phyloP scores from a whole-genome alignment of 1,140 invertebrate species.

The Diploscapter pachys region DNA sequence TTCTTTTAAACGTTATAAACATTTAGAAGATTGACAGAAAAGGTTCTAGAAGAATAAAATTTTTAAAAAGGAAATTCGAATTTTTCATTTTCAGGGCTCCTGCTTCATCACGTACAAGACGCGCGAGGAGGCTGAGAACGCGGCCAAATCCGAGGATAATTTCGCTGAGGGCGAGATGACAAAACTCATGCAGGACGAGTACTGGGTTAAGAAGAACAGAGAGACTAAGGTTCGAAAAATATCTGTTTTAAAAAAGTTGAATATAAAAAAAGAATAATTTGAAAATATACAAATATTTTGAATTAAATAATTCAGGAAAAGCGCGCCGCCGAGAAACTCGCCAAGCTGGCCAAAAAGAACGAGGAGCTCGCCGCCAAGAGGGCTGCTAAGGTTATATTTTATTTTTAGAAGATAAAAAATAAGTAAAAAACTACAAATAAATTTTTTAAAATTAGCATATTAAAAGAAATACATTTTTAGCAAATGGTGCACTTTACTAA shows the following conservation, averaged over 20 bases:
- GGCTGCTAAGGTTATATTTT: constrained; percentile 47
- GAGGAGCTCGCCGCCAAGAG: constrained; percentile 53
- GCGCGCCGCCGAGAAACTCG: constrained; percentile 29
- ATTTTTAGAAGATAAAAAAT: constrained; percentile 11
- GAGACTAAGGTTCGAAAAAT: constrained; percentile 62
- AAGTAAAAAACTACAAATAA: background rate
- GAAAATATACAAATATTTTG: constrained; percentile 56
- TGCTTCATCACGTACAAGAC: constrained; percentile 79
- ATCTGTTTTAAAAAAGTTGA: background rate
- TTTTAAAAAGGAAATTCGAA: background rate
- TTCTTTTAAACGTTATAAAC: too few relatives aligned
- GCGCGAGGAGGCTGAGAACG: constrained; percentile 70
- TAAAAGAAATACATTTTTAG: constrained; percentile 3
- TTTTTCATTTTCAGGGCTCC: constrained; percentile 64
- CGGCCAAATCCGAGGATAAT: constrained; percentile 73
- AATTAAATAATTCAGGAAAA: constrained; percentile 27
- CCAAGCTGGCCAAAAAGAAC: constrained; percentile 61
- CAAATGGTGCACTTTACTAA: constrained; percentile 44
- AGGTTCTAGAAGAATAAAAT: background rate
- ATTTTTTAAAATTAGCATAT: background rate
- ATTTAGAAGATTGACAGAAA: too few relatives aligned
- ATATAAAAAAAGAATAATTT: constrained; percentile 40
- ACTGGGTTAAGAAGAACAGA: constrained; percentile 71
- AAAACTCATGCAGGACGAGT: constrained; percentile 62
- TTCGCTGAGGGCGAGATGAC: constrained; percentile 56